These are phyloP conservation scores for Diglossa cyanea DNA, from an alignment of 2,797 vertebrate genomes.

Conservation along the genomic window DNA sequence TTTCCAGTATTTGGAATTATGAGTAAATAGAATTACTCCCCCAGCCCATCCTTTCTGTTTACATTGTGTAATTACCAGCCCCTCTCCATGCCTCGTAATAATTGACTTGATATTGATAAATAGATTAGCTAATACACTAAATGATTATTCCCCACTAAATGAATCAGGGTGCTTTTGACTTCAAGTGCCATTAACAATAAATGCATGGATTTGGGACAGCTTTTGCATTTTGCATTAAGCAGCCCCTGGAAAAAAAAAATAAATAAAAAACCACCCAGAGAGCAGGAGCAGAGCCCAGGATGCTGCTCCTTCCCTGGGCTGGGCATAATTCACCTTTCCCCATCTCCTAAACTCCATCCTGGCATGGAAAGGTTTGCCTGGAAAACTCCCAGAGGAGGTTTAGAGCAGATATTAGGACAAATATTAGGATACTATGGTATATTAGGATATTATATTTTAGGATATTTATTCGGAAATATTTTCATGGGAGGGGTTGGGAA, in stretches of 20 bases:
- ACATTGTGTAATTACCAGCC: constrained; percentile 40
- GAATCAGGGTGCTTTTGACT: constrained; percentile 54
- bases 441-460: neutral
- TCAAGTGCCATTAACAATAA: constrained; percentile 51
- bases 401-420: neutral
- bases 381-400: neutral
- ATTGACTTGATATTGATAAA: constrained; percentile 64
- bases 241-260: neutral
- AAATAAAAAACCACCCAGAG: neutral
- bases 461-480: neutral
- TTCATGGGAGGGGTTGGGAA: neutral
- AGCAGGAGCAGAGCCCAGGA: neutral
- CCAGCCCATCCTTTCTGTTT: constrained; percentile 56
- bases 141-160: constrained; percentile 58
- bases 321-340: neutral
- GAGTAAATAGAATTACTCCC: constrained; percentile 35
- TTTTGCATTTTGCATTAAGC: constrained; percentile 41
- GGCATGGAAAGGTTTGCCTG: rapidly evolving
- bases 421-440: neutral
- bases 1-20: neutral
- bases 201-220: constrained; percentile 28
- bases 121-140: constrained; percentile 48
- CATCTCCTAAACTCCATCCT: neutral
- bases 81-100: constrained; percentile 56
- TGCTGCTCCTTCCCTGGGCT: neutral